Conservation (phyloP, 2,888 invertebrate genomes). For the Cheilosia vernalis region DNA sequence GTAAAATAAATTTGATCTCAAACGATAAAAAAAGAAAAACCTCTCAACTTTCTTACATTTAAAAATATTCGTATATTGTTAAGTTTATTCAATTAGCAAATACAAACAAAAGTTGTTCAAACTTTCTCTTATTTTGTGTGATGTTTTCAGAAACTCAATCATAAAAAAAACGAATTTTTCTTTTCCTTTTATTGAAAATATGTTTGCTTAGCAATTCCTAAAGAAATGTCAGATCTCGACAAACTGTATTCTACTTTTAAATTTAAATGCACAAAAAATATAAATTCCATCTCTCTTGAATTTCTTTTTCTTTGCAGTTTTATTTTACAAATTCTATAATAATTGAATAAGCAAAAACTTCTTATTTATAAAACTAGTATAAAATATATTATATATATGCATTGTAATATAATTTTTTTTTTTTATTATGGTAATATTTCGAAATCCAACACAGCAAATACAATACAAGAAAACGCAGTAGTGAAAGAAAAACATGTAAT, state of each 20-base stretch:
- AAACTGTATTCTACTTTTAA: constrained; percentile 10
- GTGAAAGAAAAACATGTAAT: constrained; percentile 2
- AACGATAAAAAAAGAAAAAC: constrained; percentile 26
- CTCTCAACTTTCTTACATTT: constrained; percentile 32
- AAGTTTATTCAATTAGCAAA: constrained; percentile 43
- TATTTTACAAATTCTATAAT: constrained; percentile 24
- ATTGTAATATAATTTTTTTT: constrained; percentile 3
- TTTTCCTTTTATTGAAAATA: constrained; percentile 34
- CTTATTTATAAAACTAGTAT: constrained; percentile 29
- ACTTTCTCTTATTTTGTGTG: constrained; percentile 40
- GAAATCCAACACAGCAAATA: constrained; percentile 61
- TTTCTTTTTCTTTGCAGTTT: neutral
- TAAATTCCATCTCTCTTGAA: constrained; percentile 17
- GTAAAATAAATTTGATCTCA: constrained; percentile 55
- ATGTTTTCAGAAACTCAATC: constrained; percentile 30
- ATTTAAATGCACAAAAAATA: constrained; percentile 57
- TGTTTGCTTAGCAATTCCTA: constrained; percentile 54
- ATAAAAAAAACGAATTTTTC: neutral
- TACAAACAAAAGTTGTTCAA: constrained; percentile 32
- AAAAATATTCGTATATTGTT: constrained; percentile 29
- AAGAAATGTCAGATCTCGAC: constrained; percentile 42
- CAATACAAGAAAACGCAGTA: constrained; percentile 25
- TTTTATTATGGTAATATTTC: constrained; percentile 22
- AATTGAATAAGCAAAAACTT: constrained; percentile 32
- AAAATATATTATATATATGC: constrained; percentile 39